A percentile compares a stretch with the other conserved stretches of the same genome.
Conservation (phyloP, 2,888 invertebrate genomes). For the Drosophila pullipes region DNA sequence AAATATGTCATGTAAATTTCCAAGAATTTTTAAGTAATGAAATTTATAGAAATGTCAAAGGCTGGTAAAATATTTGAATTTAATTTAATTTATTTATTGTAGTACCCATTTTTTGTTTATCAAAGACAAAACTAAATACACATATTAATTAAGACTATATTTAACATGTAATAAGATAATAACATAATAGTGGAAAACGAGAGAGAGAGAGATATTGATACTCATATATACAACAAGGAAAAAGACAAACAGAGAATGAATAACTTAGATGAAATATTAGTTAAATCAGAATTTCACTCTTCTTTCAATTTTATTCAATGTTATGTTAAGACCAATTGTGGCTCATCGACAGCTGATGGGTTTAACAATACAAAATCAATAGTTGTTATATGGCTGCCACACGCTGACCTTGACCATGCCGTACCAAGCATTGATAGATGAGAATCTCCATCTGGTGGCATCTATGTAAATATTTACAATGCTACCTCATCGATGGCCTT, state of each 20-base stretch:
- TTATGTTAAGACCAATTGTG: slow-evolving; percentile 12
- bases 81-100: not conserved
- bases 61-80: not conserved
- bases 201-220: not conserved
- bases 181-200: not conserved
- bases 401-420: slow-evolving; percentile 63
- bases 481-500: slow-evolving; percentile 64
- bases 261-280: not conserved
- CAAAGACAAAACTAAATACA: not conserved
- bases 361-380: not conserved
- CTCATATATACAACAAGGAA: not conserved
- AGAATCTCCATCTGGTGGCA: slow-evolving; percentile 52
- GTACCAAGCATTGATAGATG: slow-evolving; percentile 27
- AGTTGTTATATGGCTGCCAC: slow-evolving; percentile 49
- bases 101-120: not conserved
- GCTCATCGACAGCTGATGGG: slow-evolving; percentile 1
- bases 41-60: not conserved
- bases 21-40: not conserved
- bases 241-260: not conserved
- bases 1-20: not conserved
- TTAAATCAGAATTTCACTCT: not conserved
- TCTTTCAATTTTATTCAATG: not conserved
- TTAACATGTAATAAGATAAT: not conserved
- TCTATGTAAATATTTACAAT: slow-evolving; percentile 75
- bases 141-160: not conserved